A percentile compares a stretch with the other conserved stretches of the same genome.
Conservation (phyloP, 2,888 invertebrate species). For the Dioctria linearis region DNA sequence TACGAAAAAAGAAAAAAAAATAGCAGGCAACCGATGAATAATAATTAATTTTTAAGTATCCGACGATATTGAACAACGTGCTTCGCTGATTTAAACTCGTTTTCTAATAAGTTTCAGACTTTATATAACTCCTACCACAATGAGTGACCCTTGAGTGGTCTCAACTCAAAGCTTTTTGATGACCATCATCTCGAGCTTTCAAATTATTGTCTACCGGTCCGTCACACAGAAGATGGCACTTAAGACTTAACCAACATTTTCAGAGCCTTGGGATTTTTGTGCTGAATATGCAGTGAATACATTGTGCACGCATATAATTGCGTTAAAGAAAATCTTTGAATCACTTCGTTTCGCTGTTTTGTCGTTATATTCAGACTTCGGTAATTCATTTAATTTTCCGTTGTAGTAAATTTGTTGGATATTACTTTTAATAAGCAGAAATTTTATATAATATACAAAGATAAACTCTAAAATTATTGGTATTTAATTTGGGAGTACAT, state of each 20-base stretch:
- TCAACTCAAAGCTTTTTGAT: conserved; percentile 12
- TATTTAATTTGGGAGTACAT: too few relatives aligned
- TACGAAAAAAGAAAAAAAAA: not conserved
- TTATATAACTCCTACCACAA: conserved; percentile 51
- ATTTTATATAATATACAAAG: too few relatives aligned
- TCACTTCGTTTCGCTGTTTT: not conserved
- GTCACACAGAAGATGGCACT: not conserved
- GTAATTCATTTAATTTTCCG: too few relatives aligned
- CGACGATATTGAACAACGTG: conserved; percentile 21
- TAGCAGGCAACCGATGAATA: not conserved
- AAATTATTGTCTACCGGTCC: not conserved
- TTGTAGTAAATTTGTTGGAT: too few relatives aligned
- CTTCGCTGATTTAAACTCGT: conserved; percentile 44
- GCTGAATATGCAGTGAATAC: not conserved
- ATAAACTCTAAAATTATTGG: too few relatives aligned
- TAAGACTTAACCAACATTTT: not conserved
- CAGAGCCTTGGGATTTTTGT: conserved; percentile 27
- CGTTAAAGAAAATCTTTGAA: conserved; percentile 1
- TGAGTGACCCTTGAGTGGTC: conserved; percentile 24
- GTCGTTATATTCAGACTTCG: too few relatives aligned
- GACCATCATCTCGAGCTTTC: conserved; percentile 13
- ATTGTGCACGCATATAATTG: not conserved
- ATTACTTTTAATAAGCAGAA: too few relatives aligned
- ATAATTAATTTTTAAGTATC: conserved; percentile 20
- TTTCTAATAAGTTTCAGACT: conserved; percentile 47